Evolutionary conservation across 2,797 vertebrate species (phyloP), one percentile per base, ranked within the genome.

Genomic region (Leptodon cayanensis): DNA sequence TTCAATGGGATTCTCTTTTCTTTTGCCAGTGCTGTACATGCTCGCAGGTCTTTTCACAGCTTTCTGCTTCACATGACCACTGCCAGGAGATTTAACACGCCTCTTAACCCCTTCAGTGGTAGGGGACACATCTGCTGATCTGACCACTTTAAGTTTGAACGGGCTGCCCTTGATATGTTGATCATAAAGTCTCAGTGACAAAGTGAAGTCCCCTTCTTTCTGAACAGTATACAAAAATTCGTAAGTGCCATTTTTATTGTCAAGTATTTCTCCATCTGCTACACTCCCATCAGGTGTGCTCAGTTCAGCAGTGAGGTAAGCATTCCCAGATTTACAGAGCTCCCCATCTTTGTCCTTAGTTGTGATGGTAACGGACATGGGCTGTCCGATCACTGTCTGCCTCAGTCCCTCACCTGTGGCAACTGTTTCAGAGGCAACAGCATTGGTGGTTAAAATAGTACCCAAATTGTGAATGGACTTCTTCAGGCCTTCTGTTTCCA

Each of bases 401-500:
- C 98, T 98, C 88, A 99, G 95, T 5, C 99, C 99, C 87, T 99
- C 99, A 3, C 99, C 99, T 0, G 99, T 99, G 61, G 99, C 99
- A 81, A 99, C 99, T 0, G 99, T 99, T 97, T 99, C 99, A 2
- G 99, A 99, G 61, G 99, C 99, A 16, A 99, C 99, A 0, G 99
- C 99, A 22, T 99, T 99, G 42, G 99, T 99, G 47, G 99, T 99
- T 55, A 99, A 93, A 70, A 99, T 98, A 42, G 99, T 99, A 7
- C 99, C 99, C 63, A 99, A 97, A 93, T 99, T 99, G 97, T 99
- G 99, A 97, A 99, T 99, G 96, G 99, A 99, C 96, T 99, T 99
- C 97, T 99, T 99, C 71, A 99, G 97, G 15, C 99, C 99, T 31
- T 99, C 99, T 0, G 99, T 99, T 96, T 99, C 99, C 65, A 99